Base-by-base conservation (phyloP, 2,113 vertebrate species). In the Pterocles orientalis region DNA sequence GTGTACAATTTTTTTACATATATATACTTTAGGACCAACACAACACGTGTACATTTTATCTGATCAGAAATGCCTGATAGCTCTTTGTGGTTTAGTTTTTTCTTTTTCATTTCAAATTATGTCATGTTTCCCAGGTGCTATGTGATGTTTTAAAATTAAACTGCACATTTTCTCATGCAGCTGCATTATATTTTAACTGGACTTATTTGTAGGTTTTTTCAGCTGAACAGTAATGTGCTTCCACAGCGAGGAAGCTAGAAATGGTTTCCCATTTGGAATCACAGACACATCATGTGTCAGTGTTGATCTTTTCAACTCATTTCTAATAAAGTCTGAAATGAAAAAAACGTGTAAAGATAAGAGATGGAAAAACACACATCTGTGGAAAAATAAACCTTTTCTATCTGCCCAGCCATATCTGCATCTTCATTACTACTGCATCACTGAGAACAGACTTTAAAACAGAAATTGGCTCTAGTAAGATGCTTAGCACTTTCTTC, bases 401-500 rank as follows among this genome's bases (percentile, higher is more conserved):
- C 68, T 94, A 73, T 93, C 64, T 85, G 85, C 65, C 76, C 56
- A 86, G 33, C 28, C 43, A 90, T 23, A 92, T 96, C 64, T 91
- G 56, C 85, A 80, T 92, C 79, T 97, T 88, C 85, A 81, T 92
- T 94, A 96, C 68, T 78, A 86, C 68, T 85, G 88, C 88, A 82
- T 57, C 92, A 86, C 57, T 53, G 69, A 90, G 26, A 92, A 81
- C n/a, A 94, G 65, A 66, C 29, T 86, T 81, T 51, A 91, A 84
- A 91, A 73, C 71, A 17, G 47, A 88, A 90, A 70, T 41, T 54
- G 23, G 58, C 17, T 93, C 34, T 66, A 69, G 56, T 33, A 78
- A 92, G 86, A 82, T 69, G 58, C 83, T 94, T 21, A 9, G 80
- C 69, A 88, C 6, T 84, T 82, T 88, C 34, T 84, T 71, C 33